Base-by-base conservation (phyloP, 2,797 vertebrate genomes). In the Aulostomus chinensis region DNA sequence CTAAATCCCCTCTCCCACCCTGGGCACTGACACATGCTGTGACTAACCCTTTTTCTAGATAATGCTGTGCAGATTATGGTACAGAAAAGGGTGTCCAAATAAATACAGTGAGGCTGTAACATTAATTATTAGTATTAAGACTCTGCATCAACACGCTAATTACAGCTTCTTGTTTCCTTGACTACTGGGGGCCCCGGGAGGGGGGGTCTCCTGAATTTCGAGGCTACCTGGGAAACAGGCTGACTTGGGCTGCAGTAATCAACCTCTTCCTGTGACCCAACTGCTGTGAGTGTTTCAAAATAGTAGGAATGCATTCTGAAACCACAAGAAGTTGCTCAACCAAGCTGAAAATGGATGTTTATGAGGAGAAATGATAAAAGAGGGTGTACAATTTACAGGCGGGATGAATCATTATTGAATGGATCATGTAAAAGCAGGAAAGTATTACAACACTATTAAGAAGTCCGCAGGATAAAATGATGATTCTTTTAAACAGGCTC, bases 21-120 rank as follows among this genome's bases (percentile, higher is more conserved):
- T 65, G 62, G 68, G 76, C 74, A 73, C 43, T 60, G 74, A 81
- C 81, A 74, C 74, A 74, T 47, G 67, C 76, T 80, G 76, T 85
- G 84, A 85, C 84, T 70, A 83, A 85, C 66, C 57, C 78, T 68
- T 62, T 80, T 68, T 40, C 13, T 10, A 62, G 47, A 71, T 76
- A 78, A 84, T 67, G 59, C 60, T 17, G 13, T 70, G 65, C 61
- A 70, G 50, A 78, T 60, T 67, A 62, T 67, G 67, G 50, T 59
- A 75, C 57, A 66, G 48, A 73, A 59, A 69, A 67, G 60, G 16
- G 10, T 71, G 58, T 58, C 67, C 69, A 75, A 73, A 74, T 79
- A 73, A 80, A 74, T 58, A 42, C 47, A 53, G 25, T 63, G 55
- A 34, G 48, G 22, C 26, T 5, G 53, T 59, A 45, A 65, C 29